A percentile compares a stretch with the other conserved stretches of the same genome.
Evolutionary conservation across 2,113 vertebrate species (phyloP).

Genomic region (Apus apus): DNA sequence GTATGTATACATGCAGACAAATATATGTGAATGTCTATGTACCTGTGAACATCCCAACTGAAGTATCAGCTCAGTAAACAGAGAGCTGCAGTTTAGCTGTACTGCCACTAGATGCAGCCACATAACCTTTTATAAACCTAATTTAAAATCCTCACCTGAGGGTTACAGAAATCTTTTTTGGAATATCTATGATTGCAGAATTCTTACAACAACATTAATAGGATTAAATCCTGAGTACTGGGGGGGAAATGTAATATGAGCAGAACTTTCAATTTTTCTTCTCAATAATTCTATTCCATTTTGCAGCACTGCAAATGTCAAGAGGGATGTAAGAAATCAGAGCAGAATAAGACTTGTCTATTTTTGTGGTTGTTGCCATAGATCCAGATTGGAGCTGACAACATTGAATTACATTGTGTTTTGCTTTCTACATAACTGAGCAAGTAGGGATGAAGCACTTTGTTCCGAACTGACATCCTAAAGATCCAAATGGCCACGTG

Average conservation of each 20-base stretch:
- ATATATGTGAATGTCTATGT: too few relatives aligned
- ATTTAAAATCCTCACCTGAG: not conserved
- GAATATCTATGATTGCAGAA: not conserved
- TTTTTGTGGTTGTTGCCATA: slow-evolving; percentile 39
- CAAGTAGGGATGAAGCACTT: not conserved
- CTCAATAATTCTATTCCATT: not conserved
- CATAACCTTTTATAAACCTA: slow-evolving; percentile 19
- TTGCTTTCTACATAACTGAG: not conserved
- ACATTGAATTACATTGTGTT: slow-evolving; percentile 4
- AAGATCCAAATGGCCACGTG: not conserved
- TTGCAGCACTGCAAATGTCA: not conserved
- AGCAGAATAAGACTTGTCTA: slow-evolving; percentile 2
- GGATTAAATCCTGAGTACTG: not conserved
- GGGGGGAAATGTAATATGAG: not conserved
- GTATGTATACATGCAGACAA: not conserved
- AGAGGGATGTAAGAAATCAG: not conserved
- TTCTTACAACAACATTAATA: not conserved
- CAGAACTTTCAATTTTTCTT: not conserved
- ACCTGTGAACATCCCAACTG: not conserved
- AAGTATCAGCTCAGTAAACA: not conserved
- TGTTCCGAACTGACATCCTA: not conserved
- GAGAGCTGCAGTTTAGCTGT: not conserved
- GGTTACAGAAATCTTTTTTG: not conserved
- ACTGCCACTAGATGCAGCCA: slow-evolving; percentile 70
- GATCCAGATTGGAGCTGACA: slow-evolving; percentile 17